Percentiles rank a stretch among this genome's conserved stretches.
Evolutionary conservation across 2,113 vertebrate genomes (phyloP).

Genomic region (Nettapus auritus): DNA sequence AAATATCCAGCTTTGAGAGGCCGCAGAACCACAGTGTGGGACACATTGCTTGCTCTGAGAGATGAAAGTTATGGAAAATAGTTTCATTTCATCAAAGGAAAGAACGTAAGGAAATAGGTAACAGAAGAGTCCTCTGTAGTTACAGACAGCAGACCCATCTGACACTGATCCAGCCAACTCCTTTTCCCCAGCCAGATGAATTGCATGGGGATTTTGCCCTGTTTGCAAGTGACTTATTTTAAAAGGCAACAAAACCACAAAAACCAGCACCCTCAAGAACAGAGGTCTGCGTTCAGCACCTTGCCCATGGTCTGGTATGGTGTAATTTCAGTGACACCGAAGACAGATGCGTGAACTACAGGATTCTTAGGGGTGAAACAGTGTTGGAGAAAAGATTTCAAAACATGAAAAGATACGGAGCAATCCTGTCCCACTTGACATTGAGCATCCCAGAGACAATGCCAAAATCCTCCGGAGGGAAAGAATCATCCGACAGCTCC

Average conservation of each 20-base stretch:
- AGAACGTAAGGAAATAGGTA: rapidly evolving
- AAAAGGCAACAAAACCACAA: not conserved
- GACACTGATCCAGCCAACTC: not conserved
- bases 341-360: not conserved
- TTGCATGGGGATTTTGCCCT: rapidly evolving
- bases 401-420: constrained; percentile 88
- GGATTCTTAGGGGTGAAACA: not conserved
- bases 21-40: constrained; percentile 92
- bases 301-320: not conserved
- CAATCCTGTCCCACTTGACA: constrained; percentile 97
- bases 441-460: constrained; percentile 96
- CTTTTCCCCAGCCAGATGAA: not conserved
- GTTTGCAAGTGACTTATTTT: not conserved
- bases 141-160: not conserved
- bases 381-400: rapidly evolving
- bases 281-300: not conserved
- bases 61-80: constrained; percentile 64
- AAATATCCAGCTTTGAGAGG: constrained; percentile 97
- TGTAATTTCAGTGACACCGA: not conserved
- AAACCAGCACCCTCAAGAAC: not conserved
- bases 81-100: not conserved
- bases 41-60: constrained; percentile 91
- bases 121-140: not conserved
- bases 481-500: constrained; percentile 95
- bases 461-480: constrained; percentile 95